These are phyloP conservation scores for Hippocampus barbouri DNA, from an alignment of 2,113 vertebrate species.

Conservation along the genomic window DNA sequence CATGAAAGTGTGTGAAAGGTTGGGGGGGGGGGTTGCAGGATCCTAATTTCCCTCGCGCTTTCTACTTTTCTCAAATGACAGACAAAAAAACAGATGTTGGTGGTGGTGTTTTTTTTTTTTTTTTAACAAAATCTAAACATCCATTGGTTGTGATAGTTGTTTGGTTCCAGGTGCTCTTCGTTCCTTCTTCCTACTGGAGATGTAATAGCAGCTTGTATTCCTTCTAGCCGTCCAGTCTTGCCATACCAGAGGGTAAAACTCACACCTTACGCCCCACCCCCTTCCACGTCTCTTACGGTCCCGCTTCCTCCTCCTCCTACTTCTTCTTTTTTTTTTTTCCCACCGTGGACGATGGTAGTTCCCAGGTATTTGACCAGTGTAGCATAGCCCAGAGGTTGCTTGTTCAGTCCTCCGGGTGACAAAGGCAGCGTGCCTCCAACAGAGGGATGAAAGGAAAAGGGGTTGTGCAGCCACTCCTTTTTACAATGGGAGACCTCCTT, in stretches of 20 bases:
- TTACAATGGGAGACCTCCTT: slow-evolving; percentile 70
- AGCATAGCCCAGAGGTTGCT: slow-evolving; percentile 50
- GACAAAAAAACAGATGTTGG: slow-evolving; percentile 27
- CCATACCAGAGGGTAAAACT: slow-evolving; percentile 32
- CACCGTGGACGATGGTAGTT: slow-evolving; percentile 59
- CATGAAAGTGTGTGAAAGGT: slow-evolving; percentile 75
- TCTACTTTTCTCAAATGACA: slow-evolving; percentile 23
- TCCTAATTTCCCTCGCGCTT: slow-evolving; percentile 31
- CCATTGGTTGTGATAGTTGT: neutral
- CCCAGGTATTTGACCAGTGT: slow-evolving; percentile 61
- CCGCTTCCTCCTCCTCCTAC: slow-evolving; percentile 22
- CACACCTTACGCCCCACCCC: slow-evolving; percentile 25
- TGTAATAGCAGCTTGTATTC: slow-evolving; percentile 47
- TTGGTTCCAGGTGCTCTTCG: slow-evolving; percentile 25
- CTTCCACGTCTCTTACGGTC: slow-evolving; percentile 2
- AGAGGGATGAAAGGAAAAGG: slow-evolving; percentile 69
- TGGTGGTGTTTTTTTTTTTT: neutral
- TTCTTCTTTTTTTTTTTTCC: slow-evolving; percentile 53
- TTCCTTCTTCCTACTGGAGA: slow-evolving; percentile 23
- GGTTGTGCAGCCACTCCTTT: slow-evolving; percentile 65
- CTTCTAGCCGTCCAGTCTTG: slow-evolving; percentile 44
- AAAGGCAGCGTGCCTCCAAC: slow-evolving; percentile 62
- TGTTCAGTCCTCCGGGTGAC: slow-evolving; percentile 63
- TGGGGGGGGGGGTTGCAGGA: neutral
- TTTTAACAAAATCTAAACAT: slow-evolving; percentile 6